These are phyloP conservation scores for Melieria omissa DNA, from an alignment of 2,888 invertebrate genomes.

Conservation along the genomic window DNA sequence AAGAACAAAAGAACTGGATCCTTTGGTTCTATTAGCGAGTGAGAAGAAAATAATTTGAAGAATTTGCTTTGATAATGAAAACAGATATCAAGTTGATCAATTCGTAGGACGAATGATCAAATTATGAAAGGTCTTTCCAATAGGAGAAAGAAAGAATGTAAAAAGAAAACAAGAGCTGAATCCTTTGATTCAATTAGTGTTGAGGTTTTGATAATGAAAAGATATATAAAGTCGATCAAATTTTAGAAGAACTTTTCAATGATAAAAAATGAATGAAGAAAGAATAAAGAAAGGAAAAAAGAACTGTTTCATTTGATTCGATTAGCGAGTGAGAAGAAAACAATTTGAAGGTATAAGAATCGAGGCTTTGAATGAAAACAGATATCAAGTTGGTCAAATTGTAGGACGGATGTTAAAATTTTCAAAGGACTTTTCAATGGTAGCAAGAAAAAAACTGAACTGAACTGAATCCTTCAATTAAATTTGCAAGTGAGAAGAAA, in stretches of 20 bases:
- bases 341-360: not conserved
- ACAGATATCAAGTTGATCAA: too few relatives aligned
- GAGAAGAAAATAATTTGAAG: not conserved
- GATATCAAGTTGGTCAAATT: too few relatives aligned
- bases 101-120: too few relatives aligned
- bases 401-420: too few relatives aligned
- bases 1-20: slow-evolving; percentile 5
- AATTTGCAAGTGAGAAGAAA: not conserved
- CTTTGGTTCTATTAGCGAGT: not conserved
- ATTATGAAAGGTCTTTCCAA: too few relatives aligned
- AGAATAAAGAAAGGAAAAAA: slow-evolving; percentile 19
- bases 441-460: slow-evolving; percentile 62
- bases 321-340: not conserved
- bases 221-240: too few relatives aligned
- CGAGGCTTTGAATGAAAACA: not conserved
- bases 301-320: not conserved
- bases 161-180: slow-evolving; percentile 8
- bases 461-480: not conserved
- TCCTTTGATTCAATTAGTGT: not conserved
- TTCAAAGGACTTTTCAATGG: too few relatives aligned
- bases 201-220: too few relatives aligned
- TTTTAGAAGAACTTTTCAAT: too few relatives aligned
- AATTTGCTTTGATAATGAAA: not conserved
- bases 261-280: too few relatives aligned
- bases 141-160: too few relatives aligned